Evolutionary conservation across 2,797 vertebrate genomes (phyloP).

Genomic region (Pelochelys cantorii): DNA sequence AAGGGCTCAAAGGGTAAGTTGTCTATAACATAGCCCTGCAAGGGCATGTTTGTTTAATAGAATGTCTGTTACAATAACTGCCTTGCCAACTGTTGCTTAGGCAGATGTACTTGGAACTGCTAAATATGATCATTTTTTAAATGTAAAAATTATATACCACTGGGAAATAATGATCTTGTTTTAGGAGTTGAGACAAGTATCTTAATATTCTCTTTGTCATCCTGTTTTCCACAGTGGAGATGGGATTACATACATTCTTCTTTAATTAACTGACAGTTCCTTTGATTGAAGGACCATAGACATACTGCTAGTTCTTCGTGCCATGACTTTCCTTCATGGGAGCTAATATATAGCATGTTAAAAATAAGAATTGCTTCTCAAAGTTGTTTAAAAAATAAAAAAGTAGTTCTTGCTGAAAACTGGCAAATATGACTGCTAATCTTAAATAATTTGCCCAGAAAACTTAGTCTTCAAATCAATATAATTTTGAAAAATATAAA

Average conservation of each 20-base stretch:
- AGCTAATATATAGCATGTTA: not conserved
- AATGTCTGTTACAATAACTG: not conserved
- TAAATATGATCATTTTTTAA: not conserved
- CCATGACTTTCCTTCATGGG: not conserved
- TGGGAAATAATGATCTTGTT: not conserved
- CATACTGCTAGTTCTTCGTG: not conserved
- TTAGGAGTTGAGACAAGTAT: not conserved
- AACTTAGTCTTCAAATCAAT: not conserved
- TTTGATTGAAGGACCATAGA: not conserved
- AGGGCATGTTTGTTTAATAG: not conserved
- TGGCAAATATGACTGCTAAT: not conserved
- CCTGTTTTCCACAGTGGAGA: rapidly evolving
- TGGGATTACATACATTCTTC: not conserved
- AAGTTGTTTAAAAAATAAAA: not conserved
- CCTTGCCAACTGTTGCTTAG: not conserved
- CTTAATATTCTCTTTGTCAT: not conserved
- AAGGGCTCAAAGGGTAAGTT: conserved; percentile 90
- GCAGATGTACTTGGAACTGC: not conserved
- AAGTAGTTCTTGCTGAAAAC: not conserved
- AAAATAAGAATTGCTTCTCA: not conserved
- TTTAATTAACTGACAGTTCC: not conserved
- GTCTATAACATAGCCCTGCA: not conserved
- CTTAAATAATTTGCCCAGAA: not conserved
- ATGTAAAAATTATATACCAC: not conserved
- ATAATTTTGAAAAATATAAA: not conserved